Evolutionary conservation across 2,888 invertebrate species (phyloP).

Genomic region (Agrotis ipsilon): DNA sequence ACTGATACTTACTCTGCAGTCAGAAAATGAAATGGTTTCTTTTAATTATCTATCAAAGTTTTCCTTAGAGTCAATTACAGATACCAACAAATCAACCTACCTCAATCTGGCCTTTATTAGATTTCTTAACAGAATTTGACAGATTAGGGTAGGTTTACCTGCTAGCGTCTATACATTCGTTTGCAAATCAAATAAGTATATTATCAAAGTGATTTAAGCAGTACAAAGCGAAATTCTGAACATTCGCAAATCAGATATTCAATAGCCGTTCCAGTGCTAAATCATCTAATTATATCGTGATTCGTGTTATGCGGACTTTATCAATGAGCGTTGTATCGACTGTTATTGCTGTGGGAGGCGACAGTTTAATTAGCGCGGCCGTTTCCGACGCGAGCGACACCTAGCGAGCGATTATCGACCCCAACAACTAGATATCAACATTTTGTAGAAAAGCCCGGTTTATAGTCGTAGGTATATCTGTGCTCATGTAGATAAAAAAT

Average conservation of each 20-base stretch:
- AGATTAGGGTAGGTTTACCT: too few species aligned
- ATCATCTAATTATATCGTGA: conserved; percentile 25
- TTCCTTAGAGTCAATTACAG: too few species aligned
- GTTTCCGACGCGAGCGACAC: conserved; percentile 20
- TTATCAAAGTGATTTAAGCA: neutral
- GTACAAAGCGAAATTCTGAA: neutral
- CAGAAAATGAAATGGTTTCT: too few species aligned
- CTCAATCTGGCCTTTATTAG: too few species aligned
- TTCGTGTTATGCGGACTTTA: conserved; percentile 57
- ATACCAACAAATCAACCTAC: too few species aligned
- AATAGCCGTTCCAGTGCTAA: conserved; percentile 16
- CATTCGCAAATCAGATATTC: conserved; percentile 18
- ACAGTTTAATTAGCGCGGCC: conserved; percentile 70
- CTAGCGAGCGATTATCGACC: conserved; percentile 38
- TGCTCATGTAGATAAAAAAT: too few species aligned
- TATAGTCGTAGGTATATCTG: neutral
- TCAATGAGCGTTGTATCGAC: conserved; percentile 64
- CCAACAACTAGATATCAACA: conserved; percentile 10
- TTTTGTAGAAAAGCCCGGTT: neutral
- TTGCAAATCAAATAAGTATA: neutral
- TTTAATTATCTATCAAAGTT: too few species aligned
- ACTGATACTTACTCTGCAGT: too few species aligned
- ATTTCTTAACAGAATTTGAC: too few species aligned
- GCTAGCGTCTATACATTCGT: too few species aligned
- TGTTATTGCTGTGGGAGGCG: conserved; percentile 63